Percentiles rank a stretch among this genome's conserved stretches.
Conservation (phyloP, 2,113 vertebrate species). For the Vidua macroura region DNA sequence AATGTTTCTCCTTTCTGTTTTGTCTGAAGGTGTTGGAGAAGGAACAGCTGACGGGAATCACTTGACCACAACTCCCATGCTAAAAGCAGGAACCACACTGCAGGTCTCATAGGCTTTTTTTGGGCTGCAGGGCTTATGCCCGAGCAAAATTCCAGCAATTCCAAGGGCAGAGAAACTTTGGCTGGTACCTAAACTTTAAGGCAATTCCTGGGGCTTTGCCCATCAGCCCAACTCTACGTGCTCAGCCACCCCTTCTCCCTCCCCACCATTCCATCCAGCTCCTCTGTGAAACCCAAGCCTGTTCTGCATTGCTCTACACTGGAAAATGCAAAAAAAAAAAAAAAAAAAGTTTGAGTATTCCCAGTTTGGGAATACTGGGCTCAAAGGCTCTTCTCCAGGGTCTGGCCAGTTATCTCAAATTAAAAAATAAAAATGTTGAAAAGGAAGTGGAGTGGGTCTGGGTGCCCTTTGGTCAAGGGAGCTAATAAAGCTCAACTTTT, state of each 20-base stretch:
- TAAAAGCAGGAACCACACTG: background rate
- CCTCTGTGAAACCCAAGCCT: background rate
- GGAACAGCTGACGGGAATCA: accelerated
- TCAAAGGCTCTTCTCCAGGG: background rate
- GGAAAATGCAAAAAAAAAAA: background rate
- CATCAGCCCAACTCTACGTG: accelerated
- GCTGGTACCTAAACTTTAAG: background rate
- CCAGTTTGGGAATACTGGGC: background rate
- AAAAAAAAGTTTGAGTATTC: background rate
- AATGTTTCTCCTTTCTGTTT: background rate
- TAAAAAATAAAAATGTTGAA: background rate
- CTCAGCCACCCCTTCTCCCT: background rate
- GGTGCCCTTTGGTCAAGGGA: background rate
- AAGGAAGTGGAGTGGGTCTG: background rate
- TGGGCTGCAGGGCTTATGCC: background rate
- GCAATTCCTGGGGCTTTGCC: background rate
- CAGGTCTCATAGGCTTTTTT: background rate
- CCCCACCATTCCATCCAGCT: background rate
- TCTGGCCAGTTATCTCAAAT: background rate
- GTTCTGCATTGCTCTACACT: accelerated
- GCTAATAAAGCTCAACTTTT: background rate
- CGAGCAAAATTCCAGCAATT: accelerated
- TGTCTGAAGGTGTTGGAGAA: accelerated
- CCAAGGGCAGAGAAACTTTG: background rate
- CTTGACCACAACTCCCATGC: background rate